phyloP scores from a whole-genome alignment of 2,888 invertebrate genomes.

The Hymenopus coronatus region DNA sequence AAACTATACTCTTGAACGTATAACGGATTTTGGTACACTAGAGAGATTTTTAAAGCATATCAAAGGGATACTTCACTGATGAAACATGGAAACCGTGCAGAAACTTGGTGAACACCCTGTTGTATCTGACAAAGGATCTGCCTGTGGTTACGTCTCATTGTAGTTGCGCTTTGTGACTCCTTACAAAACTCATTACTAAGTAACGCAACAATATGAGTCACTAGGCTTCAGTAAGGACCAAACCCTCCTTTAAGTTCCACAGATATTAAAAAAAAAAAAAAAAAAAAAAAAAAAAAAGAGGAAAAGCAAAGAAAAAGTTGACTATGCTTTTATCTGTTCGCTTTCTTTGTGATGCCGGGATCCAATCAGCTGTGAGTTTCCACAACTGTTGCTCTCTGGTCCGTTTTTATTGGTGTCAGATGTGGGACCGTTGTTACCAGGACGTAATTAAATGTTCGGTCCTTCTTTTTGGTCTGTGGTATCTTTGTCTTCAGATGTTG shows the following conservation, averaged over 20 bases:
- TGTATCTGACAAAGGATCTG: too few species aligned
- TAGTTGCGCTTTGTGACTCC: too few species aligned
- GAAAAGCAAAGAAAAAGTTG: neutral
- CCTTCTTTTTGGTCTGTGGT: neutral
- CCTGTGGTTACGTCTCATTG: too few species aligned
- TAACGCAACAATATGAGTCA: too few species aligned
- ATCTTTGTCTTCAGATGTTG: neutral
- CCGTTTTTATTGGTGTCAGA: neutral
- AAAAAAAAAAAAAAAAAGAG: neutral
- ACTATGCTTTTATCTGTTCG: neutral
- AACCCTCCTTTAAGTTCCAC: neutral
- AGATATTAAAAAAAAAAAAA: neutral
- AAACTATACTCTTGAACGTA: too few species aligned
- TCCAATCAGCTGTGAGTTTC: neutral
- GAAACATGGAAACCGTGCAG: too few species aligned
- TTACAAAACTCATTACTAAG: too few species aligned
- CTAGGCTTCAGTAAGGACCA: too few species aligned
- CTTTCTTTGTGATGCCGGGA: neutral
- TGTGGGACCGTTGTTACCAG: neutral
- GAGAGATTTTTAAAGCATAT: too few species aligned
- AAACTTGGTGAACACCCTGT: too few species aligned
- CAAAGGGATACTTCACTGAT: too few species aligned
- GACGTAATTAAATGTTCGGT: neutral
- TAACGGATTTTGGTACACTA: too few species aligned
- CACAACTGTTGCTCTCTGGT: neutral